Conservation (phyloP, 2,113 vertebrate genomes). For the Arvicanthis niloticus region DNA sequence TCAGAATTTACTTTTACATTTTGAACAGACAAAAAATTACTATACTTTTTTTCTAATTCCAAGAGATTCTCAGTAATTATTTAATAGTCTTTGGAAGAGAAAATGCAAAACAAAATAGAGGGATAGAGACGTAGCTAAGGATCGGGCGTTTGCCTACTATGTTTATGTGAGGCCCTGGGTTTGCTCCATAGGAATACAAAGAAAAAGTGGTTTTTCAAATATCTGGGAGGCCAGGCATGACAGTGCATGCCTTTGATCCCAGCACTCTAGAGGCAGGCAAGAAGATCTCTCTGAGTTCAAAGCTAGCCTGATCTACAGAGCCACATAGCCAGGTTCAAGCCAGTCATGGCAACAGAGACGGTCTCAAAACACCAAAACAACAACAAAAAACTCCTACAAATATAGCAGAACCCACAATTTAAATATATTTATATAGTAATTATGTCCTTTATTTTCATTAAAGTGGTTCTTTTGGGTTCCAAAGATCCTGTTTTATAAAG, state of each 20-base stretch:
- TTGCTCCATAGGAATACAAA: not conserved
- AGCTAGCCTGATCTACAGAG: not conserved
- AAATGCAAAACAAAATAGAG: not conserved
- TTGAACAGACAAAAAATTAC: not conserved
- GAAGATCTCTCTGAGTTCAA: not conserved
- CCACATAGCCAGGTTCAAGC: not conserved
- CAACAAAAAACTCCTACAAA: not conserved
- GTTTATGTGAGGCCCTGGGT: not conserved
- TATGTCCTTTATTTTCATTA: not conserved
- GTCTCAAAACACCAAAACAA: not conserved
- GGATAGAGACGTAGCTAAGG: not conserved
- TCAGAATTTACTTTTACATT: not conserved
- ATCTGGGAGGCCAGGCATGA: not conserved
- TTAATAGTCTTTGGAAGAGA: not conserved
- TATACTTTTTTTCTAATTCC: not conserved
- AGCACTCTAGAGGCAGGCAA: not conserved
- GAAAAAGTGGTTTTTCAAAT: not conserved
- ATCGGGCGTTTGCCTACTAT: not conserved
- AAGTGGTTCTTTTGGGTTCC: not conserved
- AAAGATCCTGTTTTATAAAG: slow-evolving; percentile 54
- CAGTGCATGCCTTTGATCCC: not conserved
- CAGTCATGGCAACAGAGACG: not conserved
- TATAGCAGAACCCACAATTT: not conserved
- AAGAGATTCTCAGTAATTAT: not conserved
- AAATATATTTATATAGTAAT: not conserved